Conservation (phyloP, 2,888 invertebrate species). For the Trachelus stipa region DNA sequence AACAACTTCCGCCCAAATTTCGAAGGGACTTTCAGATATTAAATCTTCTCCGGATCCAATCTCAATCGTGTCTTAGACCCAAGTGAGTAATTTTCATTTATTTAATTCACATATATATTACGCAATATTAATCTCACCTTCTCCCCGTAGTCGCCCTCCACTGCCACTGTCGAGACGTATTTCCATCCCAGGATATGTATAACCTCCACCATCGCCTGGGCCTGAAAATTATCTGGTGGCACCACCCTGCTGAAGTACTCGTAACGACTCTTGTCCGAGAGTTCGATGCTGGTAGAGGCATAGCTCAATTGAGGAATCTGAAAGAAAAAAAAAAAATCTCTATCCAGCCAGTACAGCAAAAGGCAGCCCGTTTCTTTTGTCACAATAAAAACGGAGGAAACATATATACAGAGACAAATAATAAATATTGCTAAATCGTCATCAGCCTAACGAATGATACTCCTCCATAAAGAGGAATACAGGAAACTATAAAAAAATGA, state of each 20-base stretch:
- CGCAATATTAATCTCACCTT: constrained; percentile 66
- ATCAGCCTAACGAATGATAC: not conserved
- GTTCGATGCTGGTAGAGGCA: constrained; percentile 78
- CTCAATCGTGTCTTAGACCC: not conserved
- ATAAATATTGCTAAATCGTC: no score
- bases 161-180: constrained; percentile 81
- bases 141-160: constrained; percentile 82
- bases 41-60: not conserved
- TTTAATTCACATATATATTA: no score
- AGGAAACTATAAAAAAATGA: not conserved
- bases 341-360: not conserved
- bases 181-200: constrained; percentile 77
- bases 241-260: constrained; percentile 79
- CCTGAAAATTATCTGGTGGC: constrained; percentile 79
- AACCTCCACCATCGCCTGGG: constrained; percentile 76
- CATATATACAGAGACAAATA: no score
- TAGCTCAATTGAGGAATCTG: constrained; percentile 80
- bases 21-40: not conserved
- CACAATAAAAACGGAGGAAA: no score
- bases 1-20: not conserved
- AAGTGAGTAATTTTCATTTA: no score
- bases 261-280: constrained; percentile 78
- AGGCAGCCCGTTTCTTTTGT: no score
- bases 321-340: constrained; percentile 27
- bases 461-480: not conserved